Percentiles rank a stretch among this genome's conserved stretches.
Evolutionary conservation across 2,888 invertebrate species (phyloP).

Genomic region (Scaptomyza polygonia): DNA sequence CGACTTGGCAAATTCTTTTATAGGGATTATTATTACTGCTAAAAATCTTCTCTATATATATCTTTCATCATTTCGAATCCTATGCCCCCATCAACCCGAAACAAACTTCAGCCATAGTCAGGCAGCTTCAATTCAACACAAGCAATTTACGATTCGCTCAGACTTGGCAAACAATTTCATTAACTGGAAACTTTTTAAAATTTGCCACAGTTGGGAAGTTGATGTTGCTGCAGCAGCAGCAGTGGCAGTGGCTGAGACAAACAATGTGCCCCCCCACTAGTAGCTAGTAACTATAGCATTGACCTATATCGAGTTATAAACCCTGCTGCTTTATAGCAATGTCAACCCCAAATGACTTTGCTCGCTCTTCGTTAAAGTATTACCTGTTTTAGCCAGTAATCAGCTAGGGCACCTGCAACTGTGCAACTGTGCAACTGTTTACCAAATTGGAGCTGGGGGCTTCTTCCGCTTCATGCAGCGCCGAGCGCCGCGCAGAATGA

Average conservation of each 20-base stretch:
- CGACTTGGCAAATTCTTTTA: too few species aligned
- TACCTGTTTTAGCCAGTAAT: conserved; percentile 23
- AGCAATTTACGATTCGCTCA: conserved; percentile 46
- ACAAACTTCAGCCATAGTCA: not conserved
- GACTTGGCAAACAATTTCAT: conserved; percentile 43
- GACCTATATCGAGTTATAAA: conserved; percentile 61
- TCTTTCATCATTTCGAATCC: not conserved
- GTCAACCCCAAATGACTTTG: conserved; percentile 46
- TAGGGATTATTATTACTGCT: too few species aligned
- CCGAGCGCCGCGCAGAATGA: conserved; percentile 11
- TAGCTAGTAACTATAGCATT: conserved; percentile 43
- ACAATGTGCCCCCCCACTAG: conserved; percentile 40
- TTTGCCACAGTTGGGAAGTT: conserved; percentile 45
- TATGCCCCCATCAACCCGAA: not conserved
- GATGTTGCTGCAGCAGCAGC: conserved; percentile 8
- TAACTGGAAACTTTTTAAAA: conserved; percentile 53
- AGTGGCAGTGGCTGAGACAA: conserved; percentile 1
- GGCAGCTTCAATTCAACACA: conserved; percentile 6
- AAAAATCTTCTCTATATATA: not conserved
- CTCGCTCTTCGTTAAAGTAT: conserved; percentile 33
- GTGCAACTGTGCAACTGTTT: conserved; percentile 33
- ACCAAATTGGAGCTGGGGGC: conserved; percentile 20
- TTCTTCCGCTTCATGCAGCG: conserved; percentile 46
- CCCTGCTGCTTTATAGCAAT: conserved; percentile 53
- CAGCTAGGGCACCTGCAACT: conserved; percentile 50